Percentiles rank a stretch among this genome's conserved stretches.
These are phyloP conservation scores for Misgurnus anguillicaudatus DNA, from an alignment of 2,113 vertebrate genomes.

Conservation along the genomic window DNA sequence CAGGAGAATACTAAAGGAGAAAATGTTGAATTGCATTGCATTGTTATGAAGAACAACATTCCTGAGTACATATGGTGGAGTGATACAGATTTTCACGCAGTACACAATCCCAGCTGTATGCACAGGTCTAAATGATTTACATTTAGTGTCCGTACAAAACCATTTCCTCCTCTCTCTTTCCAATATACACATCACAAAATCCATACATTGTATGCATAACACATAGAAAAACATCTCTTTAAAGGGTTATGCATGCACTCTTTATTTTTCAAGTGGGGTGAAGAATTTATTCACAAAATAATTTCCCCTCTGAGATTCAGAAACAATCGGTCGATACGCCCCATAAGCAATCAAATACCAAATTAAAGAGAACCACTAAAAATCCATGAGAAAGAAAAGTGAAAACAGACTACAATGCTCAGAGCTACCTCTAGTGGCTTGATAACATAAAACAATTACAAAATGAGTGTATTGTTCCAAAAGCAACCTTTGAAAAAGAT, in stretches of 20 bases:
- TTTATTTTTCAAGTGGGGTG: slow-evolving; percentile 51
- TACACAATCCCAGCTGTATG: slow-evolving; percentile 67
- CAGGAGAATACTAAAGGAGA: neutral
- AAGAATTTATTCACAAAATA: slow-evolving; percentile 54
- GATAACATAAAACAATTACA: slow-evolving; percentile 5
- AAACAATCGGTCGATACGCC: slow-evolving; percentile 47
- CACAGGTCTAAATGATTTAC: slow-evolving; percentile 63
- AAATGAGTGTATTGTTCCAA: slow-evolving; percentile 15
- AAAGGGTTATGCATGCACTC: slow-evolving; percentile 55
- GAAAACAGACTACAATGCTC: slow-evolving; percentile 46
- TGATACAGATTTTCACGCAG: slow-evolving; percentile 62
- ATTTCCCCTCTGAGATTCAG: slow-evolving; percentile 34
- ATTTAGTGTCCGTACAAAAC: slow-evolving; percentile 58
- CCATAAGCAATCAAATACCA: slow-evolving; percentile 50
- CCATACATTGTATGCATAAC: slow-evolving; percentile 53
- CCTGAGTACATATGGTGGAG: slow-evolving; percentile 66
- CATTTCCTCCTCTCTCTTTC: slow-evolving; percentile 58
- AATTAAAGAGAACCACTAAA: slow-evolving; percentile 24
- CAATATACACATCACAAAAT: slow-evolving; percentile 61
- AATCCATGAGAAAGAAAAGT: neutral
- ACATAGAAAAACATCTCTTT: slow-evolving; percentile 54
- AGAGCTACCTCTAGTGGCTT: slow-evolving; percentile 70
- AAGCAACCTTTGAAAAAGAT: neutral
- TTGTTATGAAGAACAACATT: slow-evolving; percentile 46
- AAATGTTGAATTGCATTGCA: neutral